Percentiles rank a stretch among this genome's conserved stretches.
These are phyloP conservation scores for Allacma fusca DNA, from an alignment of 2,888 invertebrate genomes.

Conservation along the genomic window DNA sequence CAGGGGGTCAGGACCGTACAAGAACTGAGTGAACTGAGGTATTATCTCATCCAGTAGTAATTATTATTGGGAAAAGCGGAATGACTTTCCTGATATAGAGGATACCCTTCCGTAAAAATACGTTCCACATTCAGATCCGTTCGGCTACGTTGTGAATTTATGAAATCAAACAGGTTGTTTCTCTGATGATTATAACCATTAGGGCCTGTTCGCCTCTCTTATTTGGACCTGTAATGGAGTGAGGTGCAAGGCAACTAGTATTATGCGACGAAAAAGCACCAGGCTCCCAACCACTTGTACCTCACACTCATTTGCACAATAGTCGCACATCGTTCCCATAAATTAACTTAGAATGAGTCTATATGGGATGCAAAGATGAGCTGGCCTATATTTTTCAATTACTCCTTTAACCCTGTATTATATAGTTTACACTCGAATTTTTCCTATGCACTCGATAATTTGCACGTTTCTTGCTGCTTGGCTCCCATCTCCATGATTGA, in stretches of 20 bases:
- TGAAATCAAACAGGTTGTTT: no score
- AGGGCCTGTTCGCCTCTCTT: not conserved
- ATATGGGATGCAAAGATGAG: not conserved
- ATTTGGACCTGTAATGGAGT: constrained; percentile 1
- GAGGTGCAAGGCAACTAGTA: not conserved
- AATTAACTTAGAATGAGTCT: constrained; percentile 7
- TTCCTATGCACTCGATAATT: constrained; percentile 4
- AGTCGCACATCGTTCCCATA: constrained; percentile 21
- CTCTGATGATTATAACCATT: no score
- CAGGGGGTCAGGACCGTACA: no score
- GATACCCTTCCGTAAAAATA: no score
- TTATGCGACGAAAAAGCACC: not conserved
- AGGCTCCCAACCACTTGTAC: constrained; percentile 17
- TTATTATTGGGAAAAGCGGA: no score
- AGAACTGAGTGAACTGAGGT: no score
- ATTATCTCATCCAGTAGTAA: no score
- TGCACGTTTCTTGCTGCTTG: not conserved
- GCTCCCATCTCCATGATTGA: not conserved
- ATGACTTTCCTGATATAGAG: no score
- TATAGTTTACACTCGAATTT: constrained; percentile 4
- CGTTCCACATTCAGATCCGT: no score
- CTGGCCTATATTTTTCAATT: constrained; percentile 17
- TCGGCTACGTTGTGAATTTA: no score
- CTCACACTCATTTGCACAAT: constrained; percentile 22
- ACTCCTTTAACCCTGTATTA: not conserved